These are phyloP conservation scores for Pseudomyrmex cubaensis DNA, from an alignment of 1,140 invertebrate genomes.

Conservation along the genomic window DNA sequence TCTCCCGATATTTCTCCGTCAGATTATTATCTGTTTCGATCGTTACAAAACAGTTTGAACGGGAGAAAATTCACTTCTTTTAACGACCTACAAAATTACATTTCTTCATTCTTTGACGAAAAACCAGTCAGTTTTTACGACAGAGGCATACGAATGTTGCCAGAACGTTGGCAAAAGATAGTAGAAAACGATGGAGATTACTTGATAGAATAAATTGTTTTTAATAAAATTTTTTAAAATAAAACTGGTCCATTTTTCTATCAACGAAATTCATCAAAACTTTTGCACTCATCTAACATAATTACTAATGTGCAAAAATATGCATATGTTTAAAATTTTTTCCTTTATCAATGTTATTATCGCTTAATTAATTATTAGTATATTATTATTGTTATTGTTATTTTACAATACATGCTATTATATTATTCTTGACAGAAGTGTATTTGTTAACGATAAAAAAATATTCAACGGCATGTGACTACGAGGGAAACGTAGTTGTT, in stretches of 20 bases:
- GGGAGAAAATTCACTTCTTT: background rate
- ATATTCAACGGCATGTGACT: background rate
- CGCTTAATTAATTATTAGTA: too few species aligned
- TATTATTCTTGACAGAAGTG: too few species aligned
- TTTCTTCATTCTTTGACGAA: background rate
- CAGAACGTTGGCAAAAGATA: background rate
- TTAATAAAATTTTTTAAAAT: too few species aligned
- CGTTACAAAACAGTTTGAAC: background rate
- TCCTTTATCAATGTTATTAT: too few species aligned
- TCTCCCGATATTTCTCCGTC: background rate
- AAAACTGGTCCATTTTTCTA: too few species aligned
- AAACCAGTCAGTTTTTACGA: background rate
- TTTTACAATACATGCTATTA: too few species aligned
- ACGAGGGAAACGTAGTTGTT: slow-evolving; percentile 34
- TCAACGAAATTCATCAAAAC: too few species aligned
- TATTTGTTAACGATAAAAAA: slow-evolving; percentile 21
- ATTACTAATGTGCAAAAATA: too few species aligned
- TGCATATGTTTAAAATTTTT: too few species aligned
- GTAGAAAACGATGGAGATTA: background rate
- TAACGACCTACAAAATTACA: background rate
- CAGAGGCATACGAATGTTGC: background rate
- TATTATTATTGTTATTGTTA: too few species aligned
- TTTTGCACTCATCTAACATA: too few species aligned
- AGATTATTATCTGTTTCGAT: background rate
- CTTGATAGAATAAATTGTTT: background rate